Percentiles rank a stretch among this genome's conserved stretches.
Conservation (phyloP, 2,888 invertebrate genomes). For the Phymatocera aterrima region DNA sequence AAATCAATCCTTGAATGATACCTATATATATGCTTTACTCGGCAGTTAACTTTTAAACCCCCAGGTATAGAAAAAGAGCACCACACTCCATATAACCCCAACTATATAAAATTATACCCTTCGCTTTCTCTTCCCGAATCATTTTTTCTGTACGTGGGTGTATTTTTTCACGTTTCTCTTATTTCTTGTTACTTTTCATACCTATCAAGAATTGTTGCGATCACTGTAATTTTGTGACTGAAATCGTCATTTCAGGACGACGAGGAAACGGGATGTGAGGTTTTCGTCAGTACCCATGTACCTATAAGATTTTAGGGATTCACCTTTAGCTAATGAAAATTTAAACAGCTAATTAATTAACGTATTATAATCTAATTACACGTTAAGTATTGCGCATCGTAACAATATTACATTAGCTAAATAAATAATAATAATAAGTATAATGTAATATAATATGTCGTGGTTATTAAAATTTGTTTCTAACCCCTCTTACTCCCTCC, state of each 20-base stretch:
- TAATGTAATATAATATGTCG: neutral
- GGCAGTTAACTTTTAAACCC: too few relatives aligned
- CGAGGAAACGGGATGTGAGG: neutral
- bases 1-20: neutral
- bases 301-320: neutral
- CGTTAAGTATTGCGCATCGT: neutral
- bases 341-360: conserved; percentile 39
- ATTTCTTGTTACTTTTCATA: too few relatives aligned
- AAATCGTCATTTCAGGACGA: neutral
- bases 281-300: neutral
- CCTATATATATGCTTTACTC: too few relatives aligned
- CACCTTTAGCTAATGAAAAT: conserved; percentile 31
- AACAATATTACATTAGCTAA: neutral
- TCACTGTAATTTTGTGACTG: too few relatives aligned
- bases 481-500: neutral
- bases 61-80: too few relatives aligned
- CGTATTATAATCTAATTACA: conserved; percentile 2
- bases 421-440: neutral
- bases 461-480: conserved; percentile 10
- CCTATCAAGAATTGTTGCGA: too few relatives aligned
- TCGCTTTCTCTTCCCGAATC: too few relatives aligned
- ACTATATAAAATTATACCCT: too few relatives aligned
- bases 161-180: too few relatives aligned
- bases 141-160: too few relatives aligned
- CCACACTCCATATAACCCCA: too few relatives aligned